Evolutionary conservation across 2,888 invertebrate species (phyloP).

Genomic region (Nycteola revayana): DNA sequence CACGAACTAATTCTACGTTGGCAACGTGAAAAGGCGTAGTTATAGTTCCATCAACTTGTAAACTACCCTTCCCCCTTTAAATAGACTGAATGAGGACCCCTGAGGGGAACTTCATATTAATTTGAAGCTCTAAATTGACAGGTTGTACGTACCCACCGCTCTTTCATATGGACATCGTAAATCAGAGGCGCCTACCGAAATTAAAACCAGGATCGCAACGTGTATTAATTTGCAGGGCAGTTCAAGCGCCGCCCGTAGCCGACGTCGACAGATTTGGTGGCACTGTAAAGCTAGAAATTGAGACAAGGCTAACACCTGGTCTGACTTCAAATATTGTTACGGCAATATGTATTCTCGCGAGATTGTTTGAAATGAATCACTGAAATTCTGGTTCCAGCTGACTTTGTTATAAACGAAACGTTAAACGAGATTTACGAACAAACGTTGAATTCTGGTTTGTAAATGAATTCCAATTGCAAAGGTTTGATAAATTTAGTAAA

Average conservation of each 20-base stretch:
- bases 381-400: constrained; percentile 15
- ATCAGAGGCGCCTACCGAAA: constrained; percentile 68
- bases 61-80: constrained; percentile 39
- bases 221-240: constrained; percentile 66
- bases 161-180: constrained; percentile 71
- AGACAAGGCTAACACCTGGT: constrained; percentile 52
- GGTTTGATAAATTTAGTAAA: no score
- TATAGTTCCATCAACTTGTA: constrained; percentile 39
- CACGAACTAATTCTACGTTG: constrained; percentile 60
- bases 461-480: no score
- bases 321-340: constrained; percentile 24
- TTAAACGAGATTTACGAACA: no score
- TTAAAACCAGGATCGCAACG: constrained; percentile 64
- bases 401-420: no score
- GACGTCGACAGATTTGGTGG: constrained; percentile 70
- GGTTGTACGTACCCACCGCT: constrained; percentile 59
- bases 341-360: constrained; percentile 12
- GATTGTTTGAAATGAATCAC: constrained; percentile 19
- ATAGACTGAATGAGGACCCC: constrained; percentile 12
- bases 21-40: constrained; percentile 56
- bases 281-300: constrained; percentile 52
- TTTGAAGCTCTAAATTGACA: constrained; percentile 50
- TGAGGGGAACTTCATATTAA: constrained; percentile 42
- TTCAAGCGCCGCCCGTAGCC: constrained; percentile 30
- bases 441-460: no score